These are phyloP conservation scores for Nesometra sesokonis DNA, from an alignment of 35 echinoderm and acorn worm genomes.

Conservation along the genomic window DNA sequence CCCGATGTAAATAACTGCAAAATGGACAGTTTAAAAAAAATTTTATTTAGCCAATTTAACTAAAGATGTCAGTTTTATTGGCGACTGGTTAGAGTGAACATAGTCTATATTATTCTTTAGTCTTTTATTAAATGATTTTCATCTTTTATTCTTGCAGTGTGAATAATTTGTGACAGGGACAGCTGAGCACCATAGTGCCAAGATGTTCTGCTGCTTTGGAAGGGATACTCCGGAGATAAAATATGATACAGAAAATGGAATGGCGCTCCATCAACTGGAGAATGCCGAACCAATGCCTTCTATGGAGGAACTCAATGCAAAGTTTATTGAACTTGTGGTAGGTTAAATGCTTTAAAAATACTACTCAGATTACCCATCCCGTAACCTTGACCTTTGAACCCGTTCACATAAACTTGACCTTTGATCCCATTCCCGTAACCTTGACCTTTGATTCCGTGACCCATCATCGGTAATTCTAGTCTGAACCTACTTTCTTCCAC, in stretches of 20 bases:
- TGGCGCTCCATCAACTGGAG: conserved; percentile 66
- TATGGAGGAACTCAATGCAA: conserved; percentile 79
- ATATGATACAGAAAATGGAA: conserved; percentile 63
- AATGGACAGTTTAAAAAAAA: too few relatives aligned
- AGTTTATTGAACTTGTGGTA: conserved; percentile 97
- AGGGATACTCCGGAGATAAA: conserved; percentile 70
- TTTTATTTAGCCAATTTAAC: too few relatives aligned
- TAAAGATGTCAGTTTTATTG: too few relatives aligned
- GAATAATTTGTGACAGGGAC: neutral
- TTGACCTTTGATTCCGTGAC: too few relatives aligned
- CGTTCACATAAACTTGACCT: too few relatives aligned
- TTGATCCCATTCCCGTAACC: too few relatives aligned
- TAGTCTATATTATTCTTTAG: neutral
- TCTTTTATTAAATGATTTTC: neutral
- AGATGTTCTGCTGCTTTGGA: conserved; percentile 2
- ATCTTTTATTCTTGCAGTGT: neutral
- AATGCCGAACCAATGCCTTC: conserved; percentile 84
- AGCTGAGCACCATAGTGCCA: neutral
- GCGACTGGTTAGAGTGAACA: too few relatives aligned
- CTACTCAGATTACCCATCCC: too few relatives aligned
- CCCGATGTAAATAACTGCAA: too few relatives aligned
- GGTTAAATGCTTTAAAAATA: too few relatives aligned
- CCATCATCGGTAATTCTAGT: too few relatives aligned
- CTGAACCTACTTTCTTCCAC: neutral
- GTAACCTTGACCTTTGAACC: too few relatives aligned